These are phyloP conservation scores for Bryconaethiops microstoma DNA, from an alignment of 2,797 vertebrate species.

Conservation along the genomic window DNA sequence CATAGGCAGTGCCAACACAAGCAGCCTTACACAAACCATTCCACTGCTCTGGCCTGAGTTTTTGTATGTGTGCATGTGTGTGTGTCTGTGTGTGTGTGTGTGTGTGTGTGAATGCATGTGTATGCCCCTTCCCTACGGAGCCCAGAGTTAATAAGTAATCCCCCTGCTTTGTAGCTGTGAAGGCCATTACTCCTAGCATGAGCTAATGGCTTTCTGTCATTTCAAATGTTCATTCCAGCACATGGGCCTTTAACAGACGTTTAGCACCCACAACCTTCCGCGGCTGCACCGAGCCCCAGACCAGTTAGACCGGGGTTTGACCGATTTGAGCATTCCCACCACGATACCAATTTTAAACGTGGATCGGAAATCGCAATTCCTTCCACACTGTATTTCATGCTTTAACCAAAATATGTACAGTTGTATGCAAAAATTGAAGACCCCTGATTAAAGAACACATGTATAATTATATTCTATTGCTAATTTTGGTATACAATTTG, in stretches of 20 bases:
- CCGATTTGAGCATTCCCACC: neutral
- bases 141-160: constrained; percentile 55
- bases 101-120: neutral
- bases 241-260: constrained; percentile 35
- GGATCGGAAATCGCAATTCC: too few species aligned
- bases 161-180: constrained; percentile 44
- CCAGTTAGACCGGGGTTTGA: constrained; percentile 21
- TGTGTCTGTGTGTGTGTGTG: constrained; percentile 41
- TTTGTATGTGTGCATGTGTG: neutral
- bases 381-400: too few species aligned
- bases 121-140: constrained; percentile 39
- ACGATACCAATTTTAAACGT: neutral
- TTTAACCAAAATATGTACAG: too few species aligned
- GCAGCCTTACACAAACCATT: constrained; percentile 56
- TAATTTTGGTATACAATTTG: too few species aligned
- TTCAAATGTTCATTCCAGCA: constrained; percentile 40
- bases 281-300: neutral
- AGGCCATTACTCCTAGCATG: constrained; percentile 51
- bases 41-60: constrained; percentile 24
- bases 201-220: constrained; percentile 55
- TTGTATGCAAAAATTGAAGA: too few species aligned
- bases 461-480: too few species aligned
- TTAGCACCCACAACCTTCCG: constrained; percentile 27
- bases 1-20: constrained; percentile 57
- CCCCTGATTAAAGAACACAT: too few species aligned